Percentiles rank a stretch among this genome's conserved stretches.
Conservation (phyloP, 2,113 vertebrate genomes). For the Rattus norvegicus region DNA sequence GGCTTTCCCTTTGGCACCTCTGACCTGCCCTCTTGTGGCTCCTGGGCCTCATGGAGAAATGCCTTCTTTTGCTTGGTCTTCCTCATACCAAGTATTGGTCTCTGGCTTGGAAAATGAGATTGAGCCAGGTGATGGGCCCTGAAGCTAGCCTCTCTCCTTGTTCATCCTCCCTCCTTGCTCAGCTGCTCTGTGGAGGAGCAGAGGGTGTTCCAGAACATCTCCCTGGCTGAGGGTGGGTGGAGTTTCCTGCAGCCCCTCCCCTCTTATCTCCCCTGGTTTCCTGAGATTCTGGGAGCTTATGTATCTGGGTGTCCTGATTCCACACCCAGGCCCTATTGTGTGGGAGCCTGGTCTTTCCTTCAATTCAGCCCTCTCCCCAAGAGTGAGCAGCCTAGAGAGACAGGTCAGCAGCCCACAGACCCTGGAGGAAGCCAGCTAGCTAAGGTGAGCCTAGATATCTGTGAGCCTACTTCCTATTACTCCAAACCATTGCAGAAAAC, state of each 20-base stretch:
- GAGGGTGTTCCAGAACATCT: neutral
- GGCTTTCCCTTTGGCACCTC: neutral
- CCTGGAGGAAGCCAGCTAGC: neutral
- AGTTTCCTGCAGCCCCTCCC: constrained; percentile 40
- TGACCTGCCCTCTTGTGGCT: neutral
- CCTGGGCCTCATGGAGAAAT: neutral
- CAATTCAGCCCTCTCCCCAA: constrained; percentile 17
- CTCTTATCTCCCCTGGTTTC: constrained; percentile 63
- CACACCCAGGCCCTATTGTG: constrained; percentile 41
- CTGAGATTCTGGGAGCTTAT: constrained; percentile 26
- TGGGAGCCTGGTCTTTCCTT: constrained; percentile 69
- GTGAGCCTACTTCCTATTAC: neutral
- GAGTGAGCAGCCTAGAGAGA: neutral
- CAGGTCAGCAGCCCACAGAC: neutral
- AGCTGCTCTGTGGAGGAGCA: neutral
- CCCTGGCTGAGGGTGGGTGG: neutral
- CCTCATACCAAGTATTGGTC: neutral
- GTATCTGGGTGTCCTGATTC: constrained; percentile 51
- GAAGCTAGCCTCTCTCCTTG: neutral
- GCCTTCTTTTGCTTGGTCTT: neutral
- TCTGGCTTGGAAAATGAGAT: neutral
- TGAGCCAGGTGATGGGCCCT: neutral
- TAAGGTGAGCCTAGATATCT: neutral
- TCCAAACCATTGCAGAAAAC: neutral
- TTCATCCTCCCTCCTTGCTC: neutral